These are phyloP conservation scores for Chauna torquata DNA, from an alignment of 2,113 vertebrate genomes.

Conservation along the genomic window DNA sequence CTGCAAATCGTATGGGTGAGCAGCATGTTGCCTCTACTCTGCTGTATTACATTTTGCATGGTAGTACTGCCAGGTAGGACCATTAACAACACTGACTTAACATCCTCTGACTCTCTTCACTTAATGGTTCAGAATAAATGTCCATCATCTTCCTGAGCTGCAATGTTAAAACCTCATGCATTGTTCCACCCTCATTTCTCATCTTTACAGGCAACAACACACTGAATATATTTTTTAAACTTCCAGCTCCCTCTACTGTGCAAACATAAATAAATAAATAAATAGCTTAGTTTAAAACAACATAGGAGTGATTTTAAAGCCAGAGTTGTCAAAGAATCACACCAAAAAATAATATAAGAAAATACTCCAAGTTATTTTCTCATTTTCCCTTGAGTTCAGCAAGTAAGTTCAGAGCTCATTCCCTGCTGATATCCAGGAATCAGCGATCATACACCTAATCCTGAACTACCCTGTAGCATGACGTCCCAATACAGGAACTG, in stretches of 20 bases:
- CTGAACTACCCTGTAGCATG: not conserved
- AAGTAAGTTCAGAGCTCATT: not conserved
- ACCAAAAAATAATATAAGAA: not conserved
- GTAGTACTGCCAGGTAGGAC: not conserved
- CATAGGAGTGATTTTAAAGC: not conserved
- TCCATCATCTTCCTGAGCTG: not conserved
- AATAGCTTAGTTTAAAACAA: not conserved
- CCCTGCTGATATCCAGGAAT: not conserved
- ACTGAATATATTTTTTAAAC: not conserved
- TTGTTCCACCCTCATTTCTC: not conserved
- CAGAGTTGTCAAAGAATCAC: not conserved
- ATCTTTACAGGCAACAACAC: not conserved
- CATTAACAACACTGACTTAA: not conserved
- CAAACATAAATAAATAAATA: not conserved
- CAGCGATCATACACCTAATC: not conserved
- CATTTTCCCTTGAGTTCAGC: not conserved
- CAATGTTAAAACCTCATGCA: not conserved
- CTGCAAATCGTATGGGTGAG: not conserved
- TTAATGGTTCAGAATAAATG: not conserved
- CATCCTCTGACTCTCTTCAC: not conserved
- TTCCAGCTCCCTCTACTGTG: not conserved
- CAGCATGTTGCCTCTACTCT: not conserved
- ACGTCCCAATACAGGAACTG: not conserved
- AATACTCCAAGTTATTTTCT: not conserved
- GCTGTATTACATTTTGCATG: not conserved